These are phyloP conservation scores for Hozukius guyotensis DNA, from an alignment of 2,797 vertebrate species.

Conservation along the genomic window DNA sequence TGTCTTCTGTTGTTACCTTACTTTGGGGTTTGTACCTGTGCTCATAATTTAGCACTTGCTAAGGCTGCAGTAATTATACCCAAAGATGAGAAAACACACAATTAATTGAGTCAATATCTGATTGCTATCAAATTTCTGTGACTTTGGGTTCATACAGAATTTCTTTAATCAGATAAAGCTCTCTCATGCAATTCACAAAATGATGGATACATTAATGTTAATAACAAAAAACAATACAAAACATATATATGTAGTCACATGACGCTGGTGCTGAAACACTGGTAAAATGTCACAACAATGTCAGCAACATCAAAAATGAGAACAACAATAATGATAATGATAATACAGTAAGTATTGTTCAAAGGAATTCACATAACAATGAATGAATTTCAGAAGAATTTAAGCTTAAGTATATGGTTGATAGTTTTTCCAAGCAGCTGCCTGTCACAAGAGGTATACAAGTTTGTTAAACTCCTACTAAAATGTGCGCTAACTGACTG, in stretches of 20 bases:
- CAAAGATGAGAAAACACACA: background rate
- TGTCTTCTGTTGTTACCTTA: background rate
- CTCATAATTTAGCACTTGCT: background rate
- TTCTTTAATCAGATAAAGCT: background rate
- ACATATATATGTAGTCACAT: background rate
- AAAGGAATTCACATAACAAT: background rate
- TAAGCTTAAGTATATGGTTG: background rate
- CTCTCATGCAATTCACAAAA: background rate
- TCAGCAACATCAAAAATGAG: background rate
- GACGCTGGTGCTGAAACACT: background rate
- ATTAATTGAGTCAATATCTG: background rate
- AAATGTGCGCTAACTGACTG: background rate
- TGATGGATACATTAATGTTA: background rate
- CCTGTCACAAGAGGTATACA: conserved; percentile 20
- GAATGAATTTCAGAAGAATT: background rate
- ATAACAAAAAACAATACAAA: background rate
- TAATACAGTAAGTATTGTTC: background rate
- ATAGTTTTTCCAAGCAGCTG: conserved; percentile 9
- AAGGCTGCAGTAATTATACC: background rate
- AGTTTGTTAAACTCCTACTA: background rate
- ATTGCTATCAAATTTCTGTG: background rate
- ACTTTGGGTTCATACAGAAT: background rate
- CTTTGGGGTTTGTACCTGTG: background rate
- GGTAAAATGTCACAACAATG: background rate
- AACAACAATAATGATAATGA: background rate